Evolutionary conservation across 2,113 vertebrate species (phyloP).

Genomic region (Puffinus mauretanicus): DNA sequence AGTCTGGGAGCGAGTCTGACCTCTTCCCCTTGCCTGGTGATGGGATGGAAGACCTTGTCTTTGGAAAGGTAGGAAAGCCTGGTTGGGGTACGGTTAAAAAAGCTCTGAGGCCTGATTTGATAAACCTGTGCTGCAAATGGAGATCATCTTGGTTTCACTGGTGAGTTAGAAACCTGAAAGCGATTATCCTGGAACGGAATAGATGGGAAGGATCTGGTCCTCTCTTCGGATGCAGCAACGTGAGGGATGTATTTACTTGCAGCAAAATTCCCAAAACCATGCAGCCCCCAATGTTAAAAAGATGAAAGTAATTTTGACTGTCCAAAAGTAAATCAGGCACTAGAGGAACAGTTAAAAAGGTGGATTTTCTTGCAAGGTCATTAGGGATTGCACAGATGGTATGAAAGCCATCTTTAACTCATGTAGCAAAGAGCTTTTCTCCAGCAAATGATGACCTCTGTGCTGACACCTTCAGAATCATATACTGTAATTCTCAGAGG

Average conservation of each 20-base stretch:
- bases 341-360: neutral
- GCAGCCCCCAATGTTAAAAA: neutral
- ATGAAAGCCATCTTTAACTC: constrained; percentile 9
- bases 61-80: constrained; percentile 73
- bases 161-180: constrained; percentile 16
- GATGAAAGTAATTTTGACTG: neutral
- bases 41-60: constrained; percentile 73
- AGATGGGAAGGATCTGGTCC: neutral
- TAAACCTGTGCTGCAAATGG: neutral
- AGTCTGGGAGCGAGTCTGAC: constrained; percentile 69
- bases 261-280: neutral
- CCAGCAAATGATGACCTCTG: neutral
- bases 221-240: neutral
- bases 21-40: constrained; percentile 69
- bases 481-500: neutral
- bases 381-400: neutral
- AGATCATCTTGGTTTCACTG: neutral
- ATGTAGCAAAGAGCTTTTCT: constrained; percentile 12
- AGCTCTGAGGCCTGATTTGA: neutral
- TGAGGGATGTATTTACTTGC: constrained; percentile 3
- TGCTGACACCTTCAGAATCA: neutral
- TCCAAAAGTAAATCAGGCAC: neutral
- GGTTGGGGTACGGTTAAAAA: neutral
- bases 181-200: neutral
- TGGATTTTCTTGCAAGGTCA: neutral